Evolutionary conservation across 2,888 invertebrate genomes (phyloP).

Genomic region (Acanthoscelides obtectus): DNA sequence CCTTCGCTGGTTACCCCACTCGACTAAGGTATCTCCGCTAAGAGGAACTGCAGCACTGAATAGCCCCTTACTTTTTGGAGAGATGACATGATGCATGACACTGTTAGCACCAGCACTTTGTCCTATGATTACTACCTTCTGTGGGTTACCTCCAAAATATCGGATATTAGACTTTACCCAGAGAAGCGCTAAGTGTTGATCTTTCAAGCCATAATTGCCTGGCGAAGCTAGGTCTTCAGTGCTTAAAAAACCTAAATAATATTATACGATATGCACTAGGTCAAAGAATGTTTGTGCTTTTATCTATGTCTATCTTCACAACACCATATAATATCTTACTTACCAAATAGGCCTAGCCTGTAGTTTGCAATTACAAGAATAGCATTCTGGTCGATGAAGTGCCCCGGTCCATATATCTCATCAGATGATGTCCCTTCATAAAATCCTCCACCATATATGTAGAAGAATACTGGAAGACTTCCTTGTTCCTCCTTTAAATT

Average conservation of each 20-base stretch:
- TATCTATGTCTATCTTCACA: too few species aligned
- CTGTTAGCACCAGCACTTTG: slow-evolving; percentile 13
- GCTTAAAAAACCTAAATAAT: slow-evolving; percentile 11
- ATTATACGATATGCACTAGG: too few species aligned
- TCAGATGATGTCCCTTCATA: slow-evolving; percentile 5
- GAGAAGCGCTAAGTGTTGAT: slow-evolving; percentile 9
- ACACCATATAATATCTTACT: too few species aligned
- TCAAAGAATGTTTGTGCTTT: too few species aligned
- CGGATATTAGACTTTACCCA: slow-evolving; percentile 12
- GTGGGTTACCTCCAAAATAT: slow-evolving; percentile 12
- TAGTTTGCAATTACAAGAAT: slow-evolving; percentile 15
- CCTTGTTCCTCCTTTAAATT: background rate
- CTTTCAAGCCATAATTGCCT: slow-evolving; percentile 17
- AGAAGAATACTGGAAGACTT: slow-evolving; percentile 12
- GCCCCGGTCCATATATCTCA: slow-evolving; percentile 1
- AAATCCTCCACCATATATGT: slow-evolving; percentile 17
- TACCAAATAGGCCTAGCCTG: slow-evolving; percentile 15
- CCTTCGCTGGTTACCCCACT: background rate
- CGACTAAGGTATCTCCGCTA: slow-evolving; percentile 7
- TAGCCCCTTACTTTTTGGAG: slow-evolving; percentile 11
- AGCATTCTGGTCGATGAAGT: slow-evolving; percentile 9
- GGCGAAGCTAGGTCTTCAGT: slow-evolving; percentile 10
- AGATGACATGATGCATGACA: slow-evolving; percentile 11
- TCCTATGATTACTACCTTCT: slow-evolving; percentile 10
- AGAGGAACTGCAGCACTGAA: slow-evolving; percentile 10